These are phyloP conservation scores for Zalophus californianus DNA, from an alignment of 2,797 vertebrate genomes.

Conservation along the genomic window DNA sequence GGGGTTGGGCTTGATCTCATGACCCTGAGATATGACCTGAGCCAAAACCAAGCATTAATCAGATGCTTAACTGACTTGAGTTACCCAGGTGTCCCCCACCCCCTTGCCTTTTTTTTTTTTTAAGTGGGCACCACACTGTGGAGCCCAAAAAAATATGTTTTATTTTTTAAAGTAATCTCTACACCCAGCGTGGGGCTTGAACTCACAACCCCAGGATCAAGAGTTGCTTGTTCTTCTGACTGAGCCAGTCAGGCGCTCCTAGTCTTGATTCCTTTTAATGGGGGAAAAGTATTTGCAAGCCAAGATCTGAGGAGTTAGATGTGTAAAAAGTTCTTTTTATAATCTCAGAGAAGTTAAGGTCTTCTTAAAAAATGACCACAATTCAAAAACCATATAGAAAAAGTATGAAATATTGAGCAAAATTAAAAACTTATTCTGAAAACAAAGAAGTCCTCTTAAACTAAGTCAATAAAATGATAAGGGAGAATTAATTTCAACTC, in stretches of 20 bases:
- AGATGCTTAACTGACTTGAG: not conserved
- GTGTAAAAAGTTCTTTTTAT: not conserved
- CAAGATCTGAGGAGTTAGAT: not conserved
- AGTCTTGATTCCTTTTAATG: slow-evolving; percentile 38
- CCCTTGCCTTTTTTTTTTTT: not conserved
- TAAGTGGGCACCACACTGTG: not conserved
- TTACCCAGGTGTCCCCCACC: not conserved
- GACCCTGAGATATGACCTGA: not conserved
- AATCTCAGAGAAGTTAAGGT: not conserved
- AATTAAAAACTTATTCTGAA: slow-evolving; percentile 11
- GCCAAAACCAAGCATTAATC: not conserved
- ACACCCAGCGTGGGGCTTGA: not conserved
- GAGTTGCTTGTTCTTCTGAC: not conserved
- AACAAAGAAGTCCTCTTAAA: not conserved
- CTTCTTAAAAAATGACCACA: slow-evolving; percentile 21
- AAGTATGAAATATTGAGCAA: not conserved
- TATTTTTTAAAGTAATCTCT: not conserved
- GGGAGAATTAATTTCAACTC: slow-evolving; percentile 24
- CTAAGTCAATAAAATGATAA: slow-evolving; percentile 11
- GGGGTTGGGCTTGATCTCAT: not conserved
- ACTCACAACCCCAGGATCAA: not conserved
- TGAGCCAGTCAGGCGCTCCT: not conserved
- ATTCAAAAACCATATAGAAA: slow-evolving; percentile 28
- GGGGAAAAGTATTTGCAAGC: slow-evolving; percentile 30
- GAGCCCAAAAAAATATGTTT: not conserved